phyloP scores from a whole-genome alignment of 2,797 vertebrate species.

The Leuciscus waleckii region DNA sequence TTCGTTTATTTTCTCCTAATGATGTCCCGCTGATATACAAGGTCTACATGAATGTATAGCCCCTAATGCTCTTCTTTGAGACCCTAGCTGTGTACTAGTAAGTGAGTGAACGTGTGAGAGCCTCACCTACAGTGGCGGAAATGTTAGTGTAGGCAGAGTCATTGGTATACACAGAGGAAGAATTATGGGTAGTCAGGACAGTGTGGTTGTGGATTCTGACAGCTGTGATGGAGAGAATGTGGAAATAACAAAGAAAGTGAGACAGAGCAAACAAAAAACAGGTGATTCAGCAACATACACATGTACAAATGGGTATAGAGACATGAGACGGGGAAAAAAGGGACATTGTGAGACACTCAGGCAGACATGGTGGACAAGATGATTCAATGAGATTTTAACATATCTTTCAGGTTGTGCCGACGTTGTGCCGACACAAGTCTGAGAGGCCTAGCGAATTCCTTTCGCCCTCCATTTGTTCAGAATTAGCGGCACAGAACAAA shows the following conservation, averaged over 20 bases:
- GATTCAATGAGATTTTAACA: slow-evolving; percentile 21
- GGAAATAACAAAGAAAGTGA: slow-evolving; percentile 63
- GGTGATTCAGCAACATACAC: slow-evolving; percentile 51
- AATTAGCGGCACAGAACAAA: slow-evolving; percentile 44
- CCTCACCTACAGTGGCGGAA: slow-evolving; percentile 98
- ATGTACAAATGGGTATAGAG: slow-evolving; percentile 41
- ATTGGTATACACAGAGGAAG: slow-evolving; percentile 97
- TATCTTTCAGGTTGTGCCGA: slow-evolving; percentile 14
- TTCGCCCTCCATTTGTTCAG: slow-evolving; percentile 52
- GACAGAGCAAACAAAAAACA: slow-evolving; percentile 47
- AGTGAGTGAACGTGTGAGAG: slow-evolving; percentile 61
- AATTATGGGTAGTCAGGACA: slow-evolving; percentile 95
- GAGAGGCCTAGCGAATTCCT: slow-evolving; percentile 31
- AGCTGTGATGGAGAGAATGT: slow-evolving; percentile 82
- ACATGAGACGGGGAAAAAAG: slow-evolving; percentile 26
- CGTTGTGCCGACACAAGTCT: slow-evolving; percentile 29
- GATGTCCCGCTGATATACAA: slow-evolving; percentile 15
- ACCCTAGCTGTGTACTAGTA: slow-evolving; percentile 11
- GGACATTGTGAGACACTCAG: slow-evolving; percentile 12
- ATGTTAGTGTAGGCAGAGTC: slow-evolving; percentile 98
- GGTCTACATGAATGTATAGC: background rate
- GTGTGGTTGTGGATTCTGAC: slow-evolving; percentile 96
- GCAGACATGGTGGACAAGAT: slow-evolving; percentile 17
- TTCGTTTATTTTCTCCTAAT: slow-evolving; percentile 3
- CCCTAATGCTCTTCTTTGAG: background rate